Conservation (phyloP, 2,888 invertebrate species). For the Portevinia maculata region DNA sequence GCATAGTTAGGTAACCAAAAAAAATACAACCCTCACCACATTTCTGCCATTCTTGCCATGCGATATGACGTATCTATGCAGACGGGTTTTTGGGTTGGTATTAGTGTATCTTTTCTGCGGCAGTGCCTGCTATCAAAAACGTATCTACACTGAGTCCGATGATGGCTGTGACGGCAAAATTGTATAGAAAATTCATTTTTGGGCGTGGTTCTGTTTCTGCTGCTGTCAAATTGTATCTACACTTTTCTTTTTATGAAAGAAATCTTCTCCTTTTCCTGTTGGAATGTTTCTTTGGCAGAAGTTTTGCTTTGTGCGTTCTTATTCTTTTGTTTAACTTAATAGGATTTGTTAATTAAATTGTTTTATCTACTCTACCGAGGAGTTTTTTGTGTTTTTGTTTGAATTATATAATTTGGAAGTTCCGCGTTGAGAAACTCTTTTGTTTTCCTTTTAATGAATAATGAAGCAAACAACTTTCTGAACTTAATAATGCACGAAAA, state of each 20-base stretch:
- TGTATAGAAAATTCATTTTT: constrained; percentile 66
- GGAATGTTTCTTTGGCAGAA: constrained; percentile 24
- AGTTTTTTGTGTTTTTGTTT: constrained; percentile 46
- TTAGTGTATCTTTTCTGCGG: constrained; percentile 36
- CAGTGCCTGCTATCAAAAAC: constrained; percentile 45
- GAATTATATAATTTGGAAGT: constrained; percentile 54
- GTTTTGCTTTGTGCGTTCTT: constrained; percentile 36
- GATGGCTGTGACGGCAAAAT: constrained; percentile 69
- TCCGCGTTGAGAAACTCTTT: constrained; percentile 3
- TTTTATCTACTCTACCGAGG: constrained; percentile 30
- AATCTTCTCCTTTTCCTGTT: constrained; percentile 52
- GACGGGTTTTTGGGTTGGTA: constrained; percentile 11
- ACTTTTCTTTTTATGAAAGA: constrained; percentile 33
- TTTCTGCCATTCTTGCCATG: constrained; percentile 36
- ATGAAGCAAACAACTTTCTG: constrained; percentile 47
- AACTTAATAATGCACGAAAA: constrained; percentile 47
- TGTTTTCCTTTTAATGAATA: constrained; percentile 47
- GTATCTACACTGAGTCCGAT: constrained; percentile 58
- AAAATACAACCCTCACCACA: constrained; percentile 48
- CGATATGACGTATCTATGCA: no score
- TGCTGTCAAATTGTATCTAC: constrained; percentile 68
- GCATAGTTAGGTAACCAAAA: constrained; percentile 22
- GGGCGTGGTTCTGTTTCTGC: constrained; percentile 71
- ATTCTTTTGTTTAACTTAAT: constrained; percentile 66
- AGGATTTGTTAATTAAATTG: constrained; percentile 73